phyloP scores from a whole-genome alignment of 2,888 invertebrate species.

The Polyommatus iphigenia region DNA sequence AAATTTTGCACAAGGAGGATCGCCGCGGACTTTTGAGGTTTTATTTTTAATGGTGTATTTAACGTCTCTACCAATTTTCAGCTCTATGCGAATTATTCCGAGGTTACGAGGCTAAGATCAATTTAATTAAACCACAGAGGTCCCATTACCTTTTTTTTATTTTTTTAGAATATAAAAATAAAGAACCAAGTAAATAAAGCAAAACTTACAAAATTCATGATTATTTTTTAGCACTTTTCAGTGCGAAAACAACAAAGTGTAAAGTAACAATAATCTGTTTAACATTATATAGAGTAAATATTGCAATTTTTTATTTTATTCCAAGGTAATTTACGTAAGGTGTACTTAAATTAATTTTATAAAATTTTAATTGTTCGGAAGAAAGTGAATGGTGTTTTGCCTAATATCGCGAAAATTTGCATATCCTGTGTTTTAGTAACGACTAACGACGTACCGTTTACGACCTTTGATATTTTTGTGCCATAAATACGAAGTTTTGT shows the following conservation, averaged over 20 bases:
- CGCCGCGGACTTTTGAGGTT: too few relatives aligned
- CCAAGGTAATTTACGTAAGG: slow-evolving; percentile 10
- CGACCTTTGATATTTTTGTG: not conserved
- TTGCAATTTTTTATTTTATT: not conserved
- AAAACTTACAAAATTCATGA: not conserved
- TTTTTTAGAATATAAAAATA: not conserved
- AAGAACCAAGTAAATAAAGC: not conserved
- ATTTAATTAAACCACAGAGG: not conserved
- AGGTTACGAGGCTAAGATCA: too few relatives aligned
- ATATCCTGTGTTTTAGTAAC: not conserved
- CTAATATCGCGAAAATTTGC: not conserved
- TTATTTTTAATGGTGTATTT: too few relatives aligned
- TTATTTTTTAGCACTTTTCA: not conserved
- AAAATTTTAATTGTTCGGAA: not conserved
- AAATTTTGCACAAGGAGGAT: too few relatives aligned
- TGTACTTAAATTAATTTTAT: not conserved
- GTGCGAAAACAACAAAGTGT: not conserved
- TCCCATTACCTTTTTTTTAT: too few relatives aligned
- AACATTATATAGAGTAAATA: not conserved
- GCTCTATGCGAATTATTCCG: too few relatives aligned
- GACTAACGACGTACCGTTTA: too few relatives aligned
- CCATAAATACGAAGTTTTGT: too few relatives aligned
- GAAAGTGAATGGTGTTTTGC: not conserved
- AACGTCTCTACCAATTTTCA: too few relatives aligned
- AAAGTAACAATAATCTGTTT: not conserved